Conservation (phyloP, 2,797 vertebrate genomes). For the Hemitrygon akajei region DNA sequence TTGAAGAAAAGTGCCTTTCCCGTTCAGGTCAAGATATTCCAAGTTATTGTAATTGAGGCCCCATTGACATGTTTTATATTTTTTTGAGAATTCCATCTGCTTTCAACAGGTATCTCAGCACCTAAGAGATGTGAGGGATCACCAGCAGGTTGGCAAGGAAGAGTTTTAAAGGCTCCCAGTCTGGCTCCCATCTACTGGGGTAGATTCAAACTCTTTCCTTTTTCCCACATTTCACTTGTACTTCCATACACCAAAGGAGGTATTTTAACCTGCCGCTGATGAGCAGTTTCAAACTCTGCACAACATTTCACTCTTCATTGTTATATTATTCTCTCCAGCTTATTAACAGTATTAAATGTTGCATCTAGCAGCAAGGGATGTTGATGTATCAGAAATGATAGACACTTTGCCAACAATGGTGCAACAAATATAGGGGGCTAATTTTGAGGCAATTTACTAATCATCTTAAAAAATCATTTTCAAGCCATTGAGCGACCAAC, state of each 20-base stretch:
- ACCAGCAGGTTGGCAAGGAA: neutral
- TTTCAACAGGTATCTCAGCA: neutral
- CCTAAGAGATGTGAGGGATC: neutral
- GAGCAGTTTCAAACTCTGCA: neutral
- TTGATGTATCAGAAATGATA: neutral
- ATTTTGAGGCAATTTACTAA: neutral
- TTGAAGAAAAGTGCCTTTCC: neutral
- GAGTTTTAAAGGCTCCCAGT: neutral
- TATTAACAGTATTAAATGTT: neutral
- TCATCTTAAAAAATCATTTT: neutral
- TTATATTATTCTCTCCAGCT: neutral
- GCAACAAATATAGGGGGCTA: too few species aligned
- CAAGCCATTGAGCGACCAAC: neutral
- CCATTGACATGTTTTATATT: neutral
- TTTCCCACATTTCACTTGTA: neutral
- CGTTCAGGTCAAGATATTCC: neutral
- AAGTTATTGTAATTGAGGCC: neutral
- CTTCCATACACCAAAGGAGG: neutral
- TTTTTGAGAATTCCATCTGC: neutral
- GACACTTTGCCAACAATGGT: neutral
- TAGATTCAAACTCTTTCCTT: neutral
- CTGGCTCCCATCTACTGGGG: neutral
- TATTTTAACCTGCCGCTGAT: neutral
- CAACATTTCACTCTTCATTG: neutral
- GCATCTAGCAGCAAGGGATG: neutral